Evolutionary conservation across 2,113 vertebrate genomes (phyloP), one percentile per base, ranked within the genome.

Genomic region (Fulmarus glacialis): DNA sequence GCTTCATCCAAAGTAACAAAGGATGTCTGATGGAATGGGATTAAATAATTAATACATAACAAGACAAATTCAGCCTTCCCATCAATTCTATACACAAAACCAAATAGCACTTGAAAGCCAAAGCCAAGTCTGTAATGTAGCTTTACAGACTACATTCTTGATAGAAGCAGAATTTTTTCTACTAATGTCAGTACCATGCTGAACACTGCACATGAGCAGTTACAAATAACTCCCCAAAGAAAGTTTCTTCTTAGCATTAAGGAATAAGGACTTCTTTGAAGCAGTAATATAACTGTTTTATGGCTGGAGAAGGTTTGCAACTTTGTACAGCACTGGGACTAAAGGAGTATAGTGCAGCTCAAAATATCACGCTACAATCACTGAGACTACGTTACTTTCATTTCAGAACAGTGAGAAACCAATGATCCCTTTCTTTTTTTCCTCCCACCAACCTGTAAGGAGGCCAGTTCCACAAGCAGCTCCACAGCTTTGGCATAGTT

Each of bases 401-500:
- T 72, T 83, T 72, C 45, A 89, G 12, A 47, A 64, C 62, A 86
- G 22, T 23, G 3, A 93, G 32, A 91, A 95, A 80, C 8, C 22
- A 60, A 18, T 0, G 0, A 32, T 42, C 15, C 15, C 20, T 5
- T 62, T 22, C 8, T 48, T 34, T 64, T 45, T 74, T 27, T 5
- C 15, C 30, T 86, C 42, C 26, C 53, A 83, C 96, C 85, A 98
- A 99, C 99, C 99, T 99, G 99, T 97, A 99, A 98, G 4, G 99
- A 99, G 86, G 99, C 99, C 93, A 99, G 97, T 97, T 99, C 99
- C 79, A 99, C 99, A 85, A 99, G 99, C 59, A 99, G 98, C 96
- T 99, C 99, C 86, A 99, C 99, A 50, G 99, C 99, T 98, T 99
- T 99, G 96, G 99, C 99, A 43, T 99, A 99, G 97, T 99, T 99